Evolutionary conservation across 1,140 invertebrate species (phyloP).

Genomic region (Drosophila lacteicornis): DNA sequence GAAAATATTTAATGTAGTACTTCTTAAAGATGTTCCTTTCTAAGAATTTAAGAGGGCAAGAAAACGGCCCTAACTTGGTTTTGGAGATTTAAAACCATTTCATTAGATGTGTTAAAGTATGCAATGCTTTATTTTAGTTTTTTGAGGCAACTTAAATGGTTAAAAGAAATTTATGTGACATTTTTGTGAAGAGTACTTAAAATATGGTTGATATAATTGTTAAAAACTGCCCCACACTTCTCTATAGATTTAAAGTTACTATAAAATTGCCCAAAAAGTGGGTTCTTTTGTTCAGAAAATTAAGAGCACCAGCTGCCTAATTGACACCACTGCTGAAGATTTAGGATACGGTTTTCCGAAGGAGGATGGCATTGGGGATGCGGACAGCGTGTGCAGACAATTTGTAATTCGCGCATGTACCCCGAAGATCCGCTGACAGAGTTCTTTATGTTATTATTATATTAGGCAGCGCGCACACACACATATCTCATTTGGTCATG

Average conservation of each 20-base stretch:
- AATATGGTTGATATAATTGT: too few relatives aligned
- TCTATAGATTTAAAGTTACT: too few relatives aligned
- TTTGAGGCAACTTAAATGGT: too few relatives aligned
- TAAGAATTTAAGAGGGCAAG: neutral
- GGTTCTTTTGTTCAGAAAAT: too few relatives aligned
- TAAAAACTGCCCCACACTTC: too few relatives aligned
- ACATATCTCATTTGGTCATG: conserved; percentile 56
- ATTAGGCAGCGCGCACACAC: conserved; percentile 45
- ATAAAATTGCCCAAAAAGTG: too few relatives aligned
- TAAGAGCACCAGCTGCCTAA: too few relatives aligned
- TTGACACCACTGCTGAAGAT: conserved; percentile 10
- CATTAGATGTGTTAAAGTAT: too few relatives aligned
- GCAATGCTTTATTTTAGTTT: too few relatives aligned
- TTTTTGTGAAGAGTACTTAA: too few relatives aligned
- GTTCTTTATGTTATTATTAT: conserved; percentile 66
- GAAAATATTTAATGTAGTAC: neutral
- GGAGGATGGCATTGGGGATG: neutral
- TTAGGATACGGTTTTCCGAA: conserved; percentile 8
- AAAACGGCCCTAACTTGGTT: neutral
- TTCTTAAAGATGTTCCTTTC: neutral
- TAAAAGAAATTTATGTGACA: too few relatives aligned
- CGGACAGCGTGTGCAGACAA: conserved; percentile 40
- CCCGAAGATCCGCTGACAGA: conserved; percentile 43
- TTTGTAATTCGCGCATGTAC: conserved; percentile 70
- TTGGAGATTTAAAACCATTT: neutral